Evolutionary conservation across 2,113 vertebrate genomes (phyloP).

Genomic region (Phylloscopus trochiloides): DNA sequence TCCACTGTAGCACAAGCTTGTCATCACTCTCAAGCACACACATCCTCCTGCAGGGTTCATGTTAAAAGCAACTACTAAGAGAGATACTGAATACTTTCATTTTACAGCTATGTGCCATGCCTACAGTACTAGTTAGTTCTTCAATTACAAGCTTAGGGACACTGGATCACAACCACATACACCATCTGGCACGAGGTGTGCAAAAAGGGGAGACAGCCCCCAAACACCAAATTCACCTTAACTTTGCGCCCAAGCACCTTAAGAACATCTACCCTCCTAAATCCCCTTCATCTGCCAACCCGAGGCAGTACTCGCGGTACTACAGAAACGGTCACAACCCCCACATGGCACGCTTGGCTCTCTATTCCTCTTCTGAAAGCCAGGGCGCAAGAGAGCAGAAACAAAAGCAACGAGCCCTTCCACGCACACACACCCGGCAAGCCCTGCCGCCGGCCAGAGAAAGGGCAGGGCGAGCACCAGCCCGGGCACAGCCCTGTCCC

Average conservation of each 20-base stretch:
- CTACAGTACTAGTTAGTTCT: background rate
- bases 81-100: background rate
- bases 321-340: background rate
- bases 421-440: background rate
- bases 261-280: rapidly evolving
- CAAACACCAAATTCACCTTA: background rate
- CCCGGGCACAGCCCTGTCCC: background rate
- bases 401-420: background rate
- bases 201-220: background rate
- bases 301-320: background rate
- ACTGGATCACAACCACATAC: background rate
- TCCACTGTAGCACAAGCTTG: background rate
- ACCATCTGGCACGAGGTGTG: background rate
- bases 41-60: background rate
- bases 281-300: background rate
- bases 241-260: background rate
- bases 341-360: background rate
- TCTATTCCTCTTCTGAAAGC: background rate
- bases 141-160: background rate
- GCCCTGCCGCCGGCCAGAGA: background rate
- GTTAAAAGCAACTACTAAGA: background rate
- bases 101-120: background rate
- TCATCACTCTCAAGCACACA: background rate
- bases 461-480: background rate
- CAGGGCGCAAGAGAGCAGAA: background rate